phyloP scores from a whole-genome alignment of 2,888 invertebrate species.

The Clitarchus hookeri region DNA sequence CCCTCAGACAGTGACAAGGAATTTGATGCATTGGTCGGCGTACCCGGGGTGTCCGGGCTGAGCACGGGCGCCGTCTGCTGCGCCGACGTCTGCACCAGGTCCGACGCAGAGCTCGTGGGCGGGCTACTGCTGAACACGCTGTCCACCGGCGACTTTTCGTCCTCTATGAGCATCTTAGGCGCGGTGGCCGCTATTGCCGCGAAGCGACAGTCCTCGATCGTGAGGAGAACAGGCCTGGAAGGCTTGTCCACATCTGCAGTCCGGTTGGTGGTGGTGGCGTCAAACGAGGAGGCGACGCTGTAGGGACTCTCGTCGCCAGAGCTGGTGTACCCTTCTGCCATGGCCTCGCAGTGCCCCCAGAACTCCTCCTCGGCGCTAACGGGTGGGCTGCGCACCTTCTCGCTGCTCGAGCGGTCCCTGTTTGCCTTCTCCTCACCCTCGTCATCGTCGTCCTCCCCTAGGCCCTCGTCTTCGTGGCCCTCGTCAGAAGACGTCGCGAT shows the following conservation, averaged over 20 bases:
- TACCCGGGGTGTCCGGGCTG: slow-evolving; percentile 63
- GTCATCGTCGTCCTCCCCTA: slow-evolving; percentile 65
- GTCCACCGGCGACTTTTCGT: slow-evolving; percentile 83
- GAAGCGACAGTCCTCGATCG: slow-evolving; percentile 75
- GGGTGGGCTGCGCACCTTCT: slow-evolving; percentile 31
- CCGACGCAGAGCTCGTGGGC: slow-evolving; percentile 52
- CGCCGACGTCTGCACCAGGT: not conserved
- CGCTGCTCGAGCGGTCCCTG: slow-evolving; percentile 59
- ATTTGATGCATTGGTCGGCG: slow-evolving; percentile 77
- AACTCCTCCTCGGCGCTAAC: slow-evolving; percentile 56
- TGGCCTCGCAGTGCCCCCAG: slow-evolving; percentile 66
- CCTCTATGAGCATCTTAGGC: slow-evolving; percentile 72
- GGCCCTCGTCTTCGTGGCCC: slow-evolving; percentile 55
- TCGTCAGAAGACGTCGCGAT: slow-evolving; percentile 50
- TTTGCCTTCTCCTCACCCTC: slow-evolving; percentile 68
- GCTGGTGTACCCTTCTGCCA: slow-evolving; percentile 62
- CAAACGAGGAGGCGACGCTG: slow-evolving; percentile 22
- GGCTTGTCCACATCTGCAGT: not conserved
- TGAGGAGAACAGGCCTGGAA: slow-evolving; percentile 60
- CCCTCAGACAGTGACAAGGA: slow-evolving; percentile 74
- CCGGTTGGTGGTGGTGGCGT: not conserved
- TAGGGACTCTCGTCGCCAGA: slow-evolving; percentile 57
- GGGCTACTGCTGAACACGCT: slow-evolving; percentile 71
- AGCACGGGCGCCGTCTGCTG: slow-evolving; percentile 22
- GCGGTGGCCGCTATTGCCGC: slow-evolving; percentile 70